Base-by-base conservation (phyloP, 2,888 invertebrate genomes). In the Cerceris rybyensis region DNA sequence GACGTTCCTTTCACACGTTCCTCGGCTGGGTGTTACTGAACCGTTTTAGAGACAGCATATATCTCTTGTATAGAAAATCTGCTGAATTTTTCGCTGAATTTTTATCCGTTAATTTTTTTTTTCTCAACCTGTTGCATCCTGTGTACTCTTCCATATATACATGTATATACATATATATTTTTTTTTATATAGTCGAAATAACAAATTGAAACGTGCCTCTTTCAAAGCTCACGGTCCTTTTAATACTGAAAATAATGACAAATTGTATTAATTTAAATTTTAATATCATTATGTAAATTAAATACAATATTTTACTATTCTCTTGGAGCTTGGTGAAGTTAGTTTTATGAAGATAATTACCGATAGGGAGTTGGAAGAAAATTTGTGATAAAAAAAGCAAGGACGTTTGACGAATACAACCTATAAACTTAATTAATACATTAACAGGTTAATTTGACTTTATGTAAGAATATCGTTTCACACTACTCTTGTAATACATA, bases 71-170 rank as follows among this genome's bases (percentile, higher is more conserved):
- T 50, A 46, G 55, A 57, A 65, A 74, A 55, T 74, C 57, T 28
- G 16, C 9, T 17, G 39, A 72, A 72, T 65, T 78, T 28, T 61
- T 66, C 49, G 9, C 7, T 0, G 14, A 42, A 52, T 70, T 64
- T 76, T 52, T 60, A 39, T 43, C 28, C 28, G 28, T 59, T 60
- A 13, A 67, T 39, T 16, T 57, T 39, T 57, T 39, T 61, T 69
- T 69, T 61, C 68, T 69, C 72, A 68, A 81, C 78, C 78, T 81
- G 80, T 81, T 75, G 80, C 78, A 0, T 74, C 54, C 9, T 39
- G 0, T n/a, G 55, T 8, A 50, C 50, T 69, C 54, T 57, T 55
- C 49, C 41, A 17, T 54, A n/a, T 55, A 6, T n/a, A 41, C 16
- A 2, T 28, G 6, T 42, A 60, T 41, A n/a, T 41, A 43, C n/a